phyloP scores from a whole-genome alignment of 2,888 invertebrate genomes.

The Nasonovia ribisnigri region DNA sequence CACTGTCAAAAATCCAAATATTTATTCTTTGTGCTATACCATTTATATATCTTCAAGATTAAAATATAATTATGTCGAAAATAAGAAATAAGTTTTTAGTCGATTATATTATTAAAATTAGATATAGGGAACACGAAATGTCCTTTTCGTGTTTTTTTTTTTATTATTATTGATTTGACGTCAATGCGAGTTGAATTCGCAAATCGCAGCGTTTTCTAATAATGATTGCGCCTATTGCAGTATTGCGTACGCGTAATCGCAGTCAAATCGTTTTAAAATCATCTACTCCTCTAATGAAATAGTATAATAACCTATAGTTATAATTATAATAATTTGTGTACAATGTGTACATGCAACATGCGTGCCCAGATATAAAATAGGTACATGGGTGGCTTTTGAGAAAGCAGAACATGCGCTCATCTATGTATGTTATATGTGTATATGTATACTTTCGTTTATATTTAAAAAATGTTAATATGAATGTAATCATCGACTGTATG shows the following conservation, averaged over 20 bases:
- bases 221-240: neutral
- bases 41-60: neutral
- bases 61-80: neutral
- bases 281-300: neutral
- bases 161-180: neutral
- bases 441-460: constrained; percentile 22
- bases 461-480: constrained; percentile 42
- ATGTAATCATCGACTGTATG: neutral
- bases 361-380: neutral
- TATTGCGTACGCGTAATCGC: neutral
- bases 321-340: neutral
- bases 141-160: neutral
- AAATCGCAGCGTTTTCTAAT: constrained; percentile 27
- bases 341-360: neutral
- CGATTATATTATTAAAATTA: neutral
- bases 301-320: constrained; percentile 10
- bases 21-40: neutral
- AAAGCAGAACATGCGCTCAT: neutral
- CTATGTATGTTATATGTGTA: neutral
- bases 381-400: constrained; percentile 40
- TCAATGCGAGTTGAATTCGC: neutral
- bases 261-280: neutral
- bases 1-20: neutral
- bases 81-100: neutral
- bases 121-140: neutral